phyloP scores from a whole-genome alignment of 2,797 vertebrate genomes.

The Spinibarbus caldwelli region DNA sequence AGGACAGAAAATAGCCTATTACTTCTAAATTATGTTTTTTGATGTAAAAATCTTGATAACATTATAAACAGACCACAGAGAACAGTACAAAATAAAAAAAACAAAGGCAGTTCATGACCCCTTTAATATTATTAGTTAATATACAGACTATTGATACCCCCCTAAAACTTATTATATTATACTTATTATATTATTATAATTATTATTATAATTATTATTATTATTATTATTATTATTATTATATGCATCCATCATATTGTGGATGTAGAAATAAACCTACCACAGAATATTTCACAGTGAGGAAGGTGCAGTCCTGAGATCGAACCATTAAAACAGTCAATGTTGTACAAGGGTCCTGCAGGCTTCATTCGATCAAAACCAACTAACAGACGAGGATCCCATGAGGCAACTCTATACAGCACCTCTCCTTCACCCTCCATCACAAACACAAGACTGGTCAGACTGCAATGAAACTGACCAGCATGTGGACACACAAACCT shows the following conservation, averaged over 20 bases:
- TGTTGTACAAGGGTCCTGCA: slow-evolving; percentile 50
- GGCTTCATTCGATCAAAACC: slow-evolving; percentile 21
- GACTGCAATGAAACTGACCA: slow-evolving; percentile 53
- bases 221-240: no score
- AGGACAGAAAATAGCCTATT: no score
- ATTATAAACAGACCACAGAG: no score
- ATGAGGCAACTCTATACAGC: slow-evolving; percentile 52
- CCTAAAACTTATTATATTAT: no score
- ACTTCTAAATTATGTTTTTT: no score
- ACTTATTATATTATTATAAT: no score
- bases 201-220: no score
- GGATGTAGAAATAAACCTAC: slow-evolving; percentile 38
- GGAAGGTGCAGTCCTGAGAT: slow-evolving; percentile 53
- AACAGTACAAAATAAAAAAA: no score
- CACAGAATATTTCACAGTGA: slow-evolving; percentile 55
- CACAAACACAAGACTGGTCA: slow-evolving; percentile 57
- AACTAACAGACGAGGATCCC: slow-evolving; percentile 54
- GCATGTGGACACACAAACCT: slow-evolving; percentile 56
- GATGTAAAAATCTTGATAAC: no score
- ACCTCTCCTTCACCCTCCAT: slow-evolving; percentile 47
- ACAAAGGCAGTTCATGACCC: no score
- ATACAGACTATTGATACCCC: no score
- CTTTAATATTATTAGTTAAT: no score
- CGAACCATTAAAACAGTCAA: slow-evolving; percentile 33
- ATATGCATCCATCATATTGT: background rate